These are phyloP conservation scores for Zeugodacus cucurbitae DNA, from an alignment of 1,140 invertebrate species.

Conservation along the genomic window DNA sequence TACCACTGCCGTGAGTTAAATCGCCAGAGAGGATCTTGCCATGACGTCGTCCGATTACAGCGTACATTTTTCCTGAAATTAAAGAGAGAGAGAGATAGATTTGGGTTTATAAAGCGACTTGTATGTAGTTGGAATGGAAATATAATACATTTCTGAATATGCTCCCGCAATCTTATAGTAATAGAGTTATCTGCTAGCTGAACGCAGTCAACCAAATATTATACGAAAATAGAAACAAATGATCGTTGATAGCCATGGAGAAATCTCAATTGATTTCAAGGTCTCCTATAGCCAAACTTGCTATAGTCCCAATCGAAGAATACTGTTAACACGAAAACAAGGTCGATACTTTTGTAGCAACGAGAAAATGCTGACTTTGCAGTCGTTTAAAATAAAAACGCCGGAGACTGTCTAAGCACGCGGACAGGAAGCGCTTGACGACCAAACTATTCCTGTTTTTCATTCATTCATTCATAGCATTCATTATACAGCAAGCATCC, in stretches of 20 bases:
- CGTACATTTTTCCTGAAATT: slow-evolving; percentile 88
- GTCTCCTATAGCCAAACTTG: background rate
- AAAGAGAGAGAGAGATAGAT: slow-evolving; percentile 34
- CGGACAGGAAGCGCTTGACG: slow-evolving; percentile 31
- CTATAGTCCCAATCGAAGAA: background rate
- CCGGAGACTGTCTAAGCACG: slow-evolving; percentile 28
- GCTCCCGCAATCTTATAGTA: no score
- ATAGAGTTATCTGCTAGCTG: no score
- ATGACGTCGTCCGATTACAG: slow-evolving; percentile 86
- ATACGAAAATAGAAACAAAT: no score
- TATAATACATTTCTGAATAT: no score
- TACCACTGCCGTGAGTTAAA: slow-evolving; percentile 86
- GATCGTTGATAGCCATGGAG: background rate
- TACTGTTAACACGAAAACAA: slow-evolving; percentile 24
- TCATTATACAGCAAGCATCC: slow-evolving; percentile 10
- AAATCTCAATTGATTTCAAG: background rate
- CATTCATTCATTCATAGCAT: slow-evolving; percentile 18
- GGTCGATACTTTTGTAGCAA: background rate
- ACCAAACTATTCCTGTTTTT: slow-evolving; percentile 33
- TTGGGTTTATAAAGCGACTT: no score
- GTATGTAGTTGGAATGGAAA: no score
- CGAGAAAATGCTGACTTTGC: background rate
- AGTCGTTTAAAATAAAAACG: background rate
- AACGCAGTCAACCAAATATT: no score
- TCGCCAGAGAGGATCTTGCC: slow-evolving; percentile 91